Evolutionary conservation across 2,888 invertebrate genomes (phyloP).

Genomic region (Tipula unca): DNA sequence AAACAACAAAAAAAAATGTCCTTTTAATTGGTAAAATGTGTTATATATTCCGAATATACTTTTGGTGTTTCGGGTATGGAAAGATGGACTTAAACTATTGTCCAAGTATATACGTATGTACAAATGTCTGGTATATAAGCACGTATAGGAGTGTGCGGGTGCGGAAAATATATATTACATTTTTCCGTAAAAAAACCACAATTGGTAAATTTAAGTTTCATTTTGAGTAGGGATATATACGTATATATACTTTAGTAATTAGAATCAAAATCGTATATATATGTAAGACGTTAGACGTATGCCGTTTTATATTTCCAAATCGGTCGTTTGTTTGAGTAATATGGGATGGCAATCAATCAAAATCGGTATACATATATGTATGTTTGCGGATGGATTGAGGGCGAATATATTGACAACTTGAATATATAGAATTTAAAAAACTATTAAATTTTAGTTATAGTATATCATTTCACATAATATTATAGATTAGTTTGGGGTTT

Average conservation of each 20-base stretch:
- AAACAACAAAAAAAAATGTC: neutral
- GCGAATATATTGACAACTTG: neutral
- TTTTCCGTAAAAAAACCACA: neutral
- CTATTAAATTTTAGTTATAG: neutral
- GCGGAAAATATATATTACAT: neutral
- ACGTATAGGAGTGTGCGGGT: neutral
- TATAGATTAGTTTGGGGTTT: neutral
- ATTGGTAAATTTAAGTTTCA: neutral
- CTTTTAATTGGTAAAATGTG: constrained; percentile 8
- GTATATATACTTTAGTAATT: neutral
- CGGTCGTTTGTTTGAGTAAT: neutral
- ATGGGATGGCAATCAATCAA: neutral
- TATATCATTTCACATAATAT: neutral
- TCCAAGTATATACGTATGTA: too few species aligned
- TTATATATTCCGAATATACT: neutral
- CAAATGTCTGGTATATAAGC: neutral
- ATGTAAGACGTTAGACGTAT: neutral
- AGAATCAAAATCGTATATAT: neutral
- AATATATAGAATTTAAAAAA: constrained; percentile 2
- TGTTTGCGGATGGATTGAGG: neutral
- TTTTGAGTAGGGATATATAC: neutral
- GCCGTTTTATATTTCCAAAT: neutral
- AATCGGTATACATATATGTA: neutral
- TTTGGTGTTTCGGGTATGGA: neutral
- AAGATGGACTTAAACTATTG: neutral